A percentile compares a stretch with the other conserved stretches of the same genome.
These are phyloP conservation scores for Agelaius tricolor DNA, from an alignment of 2,113 vertebrate genomes.

Conservation along the genomic window DNA sequence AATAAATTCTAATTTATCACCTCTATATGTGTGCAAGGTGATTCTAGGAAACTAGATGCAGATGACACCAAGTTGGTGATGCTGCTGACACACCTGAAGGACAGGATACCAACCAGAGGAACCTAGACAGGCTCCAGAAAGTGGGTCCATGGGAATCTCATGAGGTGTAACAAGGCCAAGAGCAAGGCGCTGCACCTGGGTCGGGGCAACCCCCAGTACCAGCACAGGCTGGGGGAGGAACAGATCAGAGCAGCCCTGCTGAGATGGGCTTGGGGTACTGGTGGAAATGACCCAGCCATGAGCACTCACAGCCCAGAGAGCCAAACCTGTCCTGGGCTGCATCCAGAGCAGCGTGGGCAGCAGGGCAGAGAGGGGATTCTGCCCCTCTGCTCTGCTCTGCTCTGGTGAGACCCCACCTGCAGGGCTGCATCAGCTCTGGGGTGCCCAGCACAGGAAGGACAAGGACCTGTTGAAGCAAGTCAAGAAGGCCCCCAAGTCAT, in stretches of 20 bases:
- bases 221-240: background rate
- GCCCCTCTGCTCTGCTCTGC: background rate
- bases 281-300: background rate
- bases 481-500: background rate
- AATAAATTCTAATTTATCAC: background rate
- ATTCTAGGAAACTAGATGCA: background rate
- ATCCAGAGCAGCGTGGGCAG: background rate
- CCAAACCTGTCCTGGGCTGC: background rate
- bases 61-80: background rate
- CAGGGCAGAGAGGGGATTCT: background rate
- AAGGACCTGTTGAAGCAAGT: fast-evolving
- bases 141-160: background rate
- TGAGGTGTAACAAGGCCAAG: background rate
- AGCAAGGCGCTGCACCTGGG: background rate
- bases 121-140: background rate
- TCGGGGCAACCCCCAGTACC: fast-evolving
- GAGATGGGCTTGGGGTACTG: background rate
- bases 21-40: background rate
- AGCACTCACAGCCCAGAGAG: background rate
- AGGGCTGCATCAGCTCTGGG: background rate
- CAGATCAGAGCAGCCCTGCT: fast-evolving
- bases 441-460: background rate
- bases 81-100: background rate
- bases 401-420: background rate
- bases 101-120: background rate